A percentile compares a stretch with the other conserved stretches of the same genome.
phyloP scores from a whole-genome alignment of 2,797 vertebrate species.

The Thunnus albacares region DNA sequence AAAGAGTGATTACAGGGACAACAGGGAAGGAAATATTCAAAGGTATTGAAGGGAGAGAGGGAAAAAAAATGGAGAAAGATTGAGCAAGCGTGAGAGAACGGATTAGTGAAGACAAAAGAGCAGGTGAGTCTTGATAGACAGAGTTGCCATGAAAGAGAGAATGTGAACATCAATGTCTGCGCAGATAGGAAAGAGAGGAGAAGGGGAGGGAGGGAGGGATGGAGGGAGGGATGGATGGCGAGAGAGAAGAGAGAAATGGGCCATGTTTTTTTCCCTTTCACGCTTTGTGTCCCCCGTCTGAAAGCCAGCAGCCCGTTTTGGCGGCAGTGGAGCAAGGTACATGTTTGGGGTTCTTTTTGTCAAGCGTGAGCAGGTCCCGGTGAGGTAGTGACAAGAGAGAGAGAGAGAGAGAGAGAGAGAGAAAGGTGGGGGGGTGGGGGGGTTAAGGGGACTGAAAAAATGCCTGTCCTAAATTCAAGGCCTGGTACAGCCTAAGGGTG shows the following conservation, averaged over 20 bases:
- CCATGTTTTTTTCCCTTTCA: conserved; percentile 66
- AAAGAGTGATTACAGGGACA: conserved; percentile 9
- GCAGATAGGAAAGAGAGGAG: conserved; percentile 30
- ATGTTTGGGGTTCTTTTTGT: conserved; percentile 77
- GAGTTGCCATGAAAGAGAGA: conserved; percentile 36
- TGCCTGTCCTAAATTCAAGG: conserved; percentile 80
- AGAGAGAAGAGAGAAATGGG: conserved; percentile 46
- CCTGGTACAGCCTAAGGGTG: conserved; percentile 80
- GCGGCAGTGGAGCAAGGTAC: conserved; percentile 67
- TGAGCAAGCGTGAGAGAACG: conserved; percentile 35
- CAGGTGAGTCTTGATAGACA: conserved; percentile 69
- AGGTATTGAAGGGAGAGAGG: conserved; percentile 30
- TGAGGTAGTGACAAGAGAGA: conserved; percentile 76
- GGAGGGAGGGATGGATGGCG: too few species aligned
- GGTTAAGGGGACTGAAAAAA: conserved; percentile 49
- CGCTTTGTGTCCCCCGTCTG: conserved; percentile 68
- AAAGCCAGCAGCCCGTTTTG: conserved; percentile 66
- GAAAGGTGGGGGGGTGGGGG: background rate
- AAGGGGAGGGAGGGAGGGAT: too few species aligned
- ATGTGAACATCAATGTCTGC: conserved; percentile 53
- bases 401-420: too few species aligned
- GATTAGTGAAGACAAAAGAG: conserved; percentile 72
- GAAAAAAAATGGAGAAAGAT: conserved; percentile 16
- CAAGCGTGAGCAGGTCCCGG: conserved; percentile 78
- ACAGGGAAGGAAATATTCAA: conserved; percentile 43